Evolutionary conservation across 1,140 invertebrate genomes (phyloP), one percentile per base, ranked within the genome.

Genomic region (Caerostris extrusa): DNA sequence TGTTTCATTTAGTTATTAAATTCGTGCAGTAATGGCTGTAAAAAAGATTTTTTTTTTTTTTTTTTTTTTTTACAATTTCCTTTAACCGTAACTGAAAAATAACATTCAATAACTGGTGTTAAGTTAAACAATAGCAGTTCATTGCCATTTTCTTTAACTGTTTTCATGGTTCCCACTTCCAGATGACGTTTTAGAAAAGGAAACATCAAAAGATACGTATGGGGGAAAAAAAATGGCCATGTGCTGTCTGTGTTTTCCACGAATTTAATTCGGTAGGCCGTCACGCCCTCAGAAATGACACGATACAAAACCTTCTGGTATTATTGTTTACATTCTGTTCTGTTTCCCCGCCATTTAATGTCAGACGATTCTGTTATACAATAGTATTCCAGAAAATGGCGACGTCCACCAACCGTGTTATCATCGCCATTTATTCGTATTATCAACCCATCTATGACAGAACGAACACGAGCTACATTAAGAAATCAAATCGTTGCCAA

Each of bases 401-500:
- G 50, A 77, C 71, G 71, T 77, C 71, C 53, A 12, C 71, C 8
- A 77, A 53, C 19, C 61, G 61, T 67, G n/a, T 67, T 67, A 67
- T 67, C 61, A 53, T 17, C 19, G 19, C 10, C 71, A 34, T 17
- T 50, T 17, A 69, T n/a, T 8, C 34, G 19, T 87, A 89, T 89
- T 14, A 89, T 89, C 87, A 71, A 57, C 87, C 14, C 19, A 55
- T 89, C 58, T 69, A 60, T 69, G 87, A 89, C 87, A 89, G 61
- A 34, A 55, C 60, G 60, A 69, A 67, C 64, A 89, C 60, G 64
- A 34, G 34, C 34, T 55, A 92, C 82, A 92, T 92, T 92, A 92
- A 92, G 91, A 92, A 92, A 92, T 92, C 91, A 92, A 92, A 92
- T 81, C 71, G 64, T 34, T 91, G 14, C 53, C 17, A 61, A 50